Evolutionary conservation across 2,797 vertebrate species (phyloP), one percentile per base, ranked within the genome.

Genomic region (Parotocinclus haroldoi): DNA sequence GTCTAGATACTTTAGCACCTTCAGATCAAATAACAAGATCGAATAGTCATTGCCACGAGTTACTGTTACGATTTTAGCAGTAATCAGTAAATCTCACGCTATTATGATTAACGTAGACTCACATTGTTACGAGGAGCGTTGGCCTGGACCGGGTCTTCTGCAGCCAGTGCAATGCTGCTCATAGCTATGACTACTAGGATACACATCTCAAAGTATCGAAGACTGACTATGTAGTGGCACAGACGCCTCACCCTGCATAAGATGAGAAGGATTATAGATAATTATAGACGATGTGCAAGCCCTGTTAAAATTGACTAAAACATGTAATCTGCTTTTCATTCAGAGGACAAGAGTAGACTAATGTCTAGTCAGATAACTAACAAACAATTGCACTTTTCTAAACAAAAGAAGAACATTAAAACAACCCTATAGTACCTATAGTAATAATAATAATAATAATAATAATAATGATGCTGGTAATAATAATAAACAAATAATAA

Each of bases 1-100:
- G 85, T 99, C 96, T 91, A 99, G 86, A 84, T 97, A 99, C 75
- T 96, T 98, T 66, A 99, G 90, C 76, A 93, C 95, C 96, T 99
- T 66, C 9, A 50, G 70, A 69, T 53, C 10, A 37, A 63, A 51
- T 3, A 9, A 53, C 60, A 46, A 13, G 11, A 48, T n/a, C n/a
- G n/a, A n/a, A n/a, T n/a, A n/a, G n/a, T n/a, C n/a, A n/a, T n/a
- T n/a, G n/a, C n/a, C n/a, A n/a, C n/a, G n/a, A n/a, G n/a, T n/a
- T n/a, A n/a, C n/a, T n/a, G n/a, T n/a, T n/a, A n/a, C 9, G 4
- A 37, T 42, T 1, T 7, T 7, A 42, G 3, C 40, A 3, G 40
- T 11, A 42, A 9, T 42, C 40, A 8, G 8, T 3, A 4, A 7
- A 42, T 42, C 40, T 42, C 10, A 27, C 46, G 14, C 10, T 14